phyloP scores from a whole-genome alignment of 1,140 invertebrate species.

The Epicauta chinensis region DNA sequence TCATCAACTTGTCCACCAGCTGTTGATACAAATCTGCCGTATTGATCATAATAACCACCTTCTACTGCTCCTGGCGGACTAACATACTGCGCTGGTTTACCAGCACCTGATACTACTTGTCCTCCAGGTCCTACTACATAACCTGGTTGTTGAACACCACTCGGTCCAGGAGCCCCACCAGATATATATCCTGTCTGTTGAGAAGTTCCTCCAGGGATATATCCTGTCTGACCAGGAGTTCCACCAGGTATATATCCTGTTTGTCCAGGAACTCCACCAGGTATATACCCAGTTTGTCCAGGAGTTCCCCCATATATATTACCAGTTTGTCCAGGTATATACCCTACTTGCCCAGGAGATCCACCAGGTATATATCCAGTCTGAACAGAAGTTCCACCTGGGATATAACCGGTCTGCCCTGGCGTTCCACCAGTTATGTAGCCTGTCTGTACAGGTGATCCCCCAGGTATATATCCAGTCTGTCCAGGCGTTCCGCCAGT shows the following conservation, averaged over 20 bases:
- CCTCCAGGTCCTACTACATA: constrained; percentile 8
- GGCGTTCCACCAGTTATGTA: constrained; percentile 5
- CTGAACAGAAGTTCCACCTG: not conserved
- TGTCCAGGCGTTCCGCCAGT: no score
- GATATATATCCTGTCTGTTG: constrained; percentile 14
- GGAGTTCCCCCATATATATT: constrained; percentile 4
- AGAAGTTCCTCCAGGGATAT: constrained; percentile 9
- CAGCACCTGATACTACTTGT: not conserved
- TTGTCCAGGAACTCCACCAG: not conserved
- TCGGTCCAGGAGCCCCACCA: not conserved
- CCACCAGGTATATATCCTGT: not conserved
- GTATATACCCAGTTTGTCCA: not conserved
- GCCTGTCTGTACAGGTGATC: constrained; percentile 1
- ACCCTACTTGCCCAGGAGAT: not conserved
- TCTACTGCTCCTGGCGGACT: constrained; percentile 13
- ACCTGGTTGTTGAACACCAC: constrained; percentile 2
- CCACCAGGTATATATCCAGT: not conserved
- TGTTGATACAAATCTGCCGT: not conserved
- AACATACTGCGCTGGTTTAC: constrained; percentile 3
- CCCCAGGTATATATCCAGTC: constrained; percentile 1
- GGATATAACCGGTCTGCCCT: constrained; percentile 1
- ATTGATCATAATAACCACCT: not conserved
- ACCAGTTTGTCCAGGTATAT: constrained; percentile 10
- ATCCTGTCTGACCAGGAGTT: constrained; percentile 10
- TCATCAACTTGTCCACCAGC: constrained; percentile 42